Percentiles rank a stretch among this genome's conserved stretches.
Conservation (phyloP, 2,113 vertebrate species). For the Callionymus lyra region DNA sequence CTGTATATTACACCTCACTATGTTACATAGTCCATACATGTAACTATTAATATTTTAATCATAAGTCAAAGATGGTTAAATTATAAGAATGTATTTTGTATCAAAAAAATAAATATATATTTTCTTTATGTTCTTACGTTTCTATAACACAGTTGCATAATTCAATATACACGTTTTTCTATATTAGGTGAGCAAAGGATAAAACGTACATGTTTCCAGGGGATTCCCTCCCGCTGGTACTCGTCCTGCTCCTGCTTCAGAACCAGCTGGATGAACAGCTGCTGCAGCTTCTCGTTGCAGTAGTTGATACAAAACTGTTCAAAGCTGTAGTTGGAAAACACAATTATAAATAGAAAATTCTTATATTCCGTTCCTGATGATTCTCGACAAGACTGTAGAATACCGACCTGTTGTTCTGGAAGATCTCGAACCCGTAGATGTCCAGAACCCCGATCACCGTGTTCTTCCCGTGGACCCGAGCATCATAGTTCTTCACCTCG, state of each 20-base stretch:
- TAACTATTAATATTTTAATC: too few relatives aligned
- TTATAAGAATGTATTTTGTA: too few relatives aligned
- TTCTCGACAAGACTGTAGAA: too few relatives aligned
- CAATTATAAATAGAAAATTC: not conserved
- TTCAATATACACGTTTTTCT: too few relatives aligned
- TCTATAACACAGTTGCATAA: too few relatives aligned
- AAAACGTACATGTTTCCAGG: constrained; percentile 86
- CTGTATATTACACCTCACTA: too few relatives aligned
- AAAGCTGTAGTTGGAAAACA: constrained; percentile 68
- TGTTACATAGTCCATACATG: too few relatives aligned
- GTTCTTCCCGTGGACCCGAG: constrained; percentile 85
- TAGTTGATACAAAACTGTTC: constrained; percentile 99
- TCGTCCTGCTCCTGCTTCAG: constrained; percentile 95
- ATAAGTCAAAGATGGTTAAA: too few relatives aligned
- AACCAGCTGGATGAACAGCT: constrained; percentile 96
- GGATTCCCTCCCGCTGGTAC: constrained; percentile 92
- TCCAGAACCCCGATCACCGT: constrained; percentile 96
- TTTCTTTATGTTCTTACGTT: too few relatives aligned
- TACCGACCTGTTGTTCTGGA: constrained; percentile 88
- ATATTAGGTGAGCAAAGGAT: too few relatives aligned
- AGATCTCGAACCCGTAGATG: constrained; percentile 98
- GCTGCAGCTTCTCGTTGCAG: constrained; percentile 96
- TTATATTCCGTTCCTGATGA: too few relatives aligned
- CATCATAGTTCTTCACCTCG: constrained; percentile 87
- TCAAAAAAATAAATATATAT: too few relatives aligned